These are phyloP conservation scores for Zaprionus davidi DNA, from an alignment of 1,140 invertebrate species.

Conservation along the genomic window DNA sequence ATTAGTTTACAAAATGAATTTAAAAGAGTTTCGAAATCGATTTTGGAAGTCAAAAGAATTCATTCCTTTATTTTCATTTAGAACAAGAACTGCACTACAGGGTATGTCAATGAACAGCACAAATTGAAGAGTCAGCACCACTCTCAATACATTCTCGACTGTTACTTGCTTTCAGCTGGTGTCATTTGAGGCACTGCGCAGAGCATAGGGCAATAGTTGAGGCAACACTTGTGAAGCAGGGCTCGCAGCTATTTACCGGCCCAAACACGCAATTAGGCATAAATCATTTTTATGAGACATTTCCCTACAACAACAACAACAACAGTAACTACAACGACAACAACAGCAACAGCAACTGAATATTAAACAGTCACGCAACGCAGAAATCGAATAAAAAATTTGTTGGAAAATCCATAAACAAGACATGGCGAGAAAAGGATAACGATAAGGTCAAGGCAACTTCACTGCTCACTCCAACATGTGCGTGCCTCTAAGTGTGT, in stretches of 20 bases:
- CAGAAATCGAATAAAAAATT: slow-evolving; percentile 38
- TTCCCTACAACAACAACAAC: slow-evolving; percentile 35
- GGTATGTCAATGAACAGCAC: too few relatives aligned
- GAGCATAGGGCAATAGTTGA: slow-evolving; percentile 1
- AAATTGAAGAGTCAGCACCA: too few relatives aligned
- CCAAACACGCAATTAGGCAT: slow-evolving; percentile 61
- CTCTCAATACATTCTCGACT: neutral
- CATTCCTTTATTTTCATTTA: too few relatives aligned
- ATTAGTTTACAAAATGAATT: neutral
- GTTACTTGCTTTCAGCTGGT: neutral
- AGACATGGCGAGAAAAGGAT: slow-evolving; percentile 39
- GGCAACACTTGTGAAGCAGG: slow-evolving; percentile 11
- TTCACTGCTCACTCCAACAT: slow-evolving; percentile 6
- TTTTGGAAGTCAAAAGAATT: too few relatives aligned
- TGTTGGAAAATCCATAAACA: slow-evolving; percentile 33
- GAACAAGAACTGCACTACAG: too few relatives aligned
- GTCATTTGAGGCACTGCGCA: neutral
- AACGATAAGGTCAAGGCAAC: slow-evolving; percentile 50
- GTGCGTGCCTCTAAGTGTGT: neutral
- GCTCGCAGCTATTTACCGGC: slow-evolving; percentile 15
- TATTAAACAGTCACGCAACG: slow-evolving; percentile 69
- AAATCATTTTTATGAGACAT: slow-evolving; percentile 75
- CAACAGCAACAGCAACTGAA: slow-evolving; percentile 38
- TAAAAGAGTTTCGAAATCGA: too few relatives aligned
- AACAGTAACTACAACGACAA: slow-evolving; percentile 14